Percentiles rank a stretch among this genome's conserved stretches.
Conservation (phyloP, 1,140 invertebrate genomes). For the Zaprionus nigranus region DNA sequence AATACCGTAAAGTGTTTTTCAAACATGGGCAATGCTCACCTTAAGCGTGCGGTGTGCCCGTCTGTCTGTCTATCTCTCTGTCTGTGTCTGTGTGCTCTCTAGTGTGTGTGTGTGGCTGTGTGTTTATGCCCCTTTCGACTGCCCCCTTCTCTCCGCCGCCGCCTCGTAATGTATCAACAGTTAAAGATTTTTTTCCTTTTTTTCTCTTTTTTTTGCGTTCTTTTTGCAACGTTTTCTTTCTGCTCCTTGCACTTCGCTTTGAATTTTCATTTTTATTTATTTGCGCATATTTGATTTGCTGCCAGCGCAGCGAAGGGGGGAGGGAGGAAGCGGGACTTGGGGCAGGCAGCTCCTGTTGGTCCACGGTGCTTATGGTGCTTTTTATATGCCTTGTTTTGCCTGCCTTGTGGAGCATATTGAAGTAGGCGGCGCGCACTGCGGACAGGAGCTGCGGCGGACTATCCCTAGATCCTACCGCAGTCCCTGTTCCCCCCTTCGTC, state of each 20-base stretch:
- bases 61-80: constrained; percentile 8
- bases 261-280: constrained; percentile 83
- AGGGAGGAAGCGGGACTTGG: not conserved
- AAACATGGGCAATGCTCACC: constrained; percentile 63
- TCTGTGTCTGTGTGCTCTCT: not conserved
- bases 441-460: not conserved
- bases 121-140: not conserved
- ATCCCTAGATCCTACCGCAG: constrained; percentile 7
- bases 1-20: constrained; percentile 81
- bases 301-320: not conserved
- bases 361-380: constrained; percentile 70
- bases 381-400: constrained; percentile 78
- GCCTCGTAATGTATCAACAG: constrained; percentile 72
- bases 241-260: constrained; percentile 56
- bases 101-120: constrained; percentile 6
- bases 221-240: constrained; percentile 38
- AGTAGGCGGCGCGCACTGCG: constrained; percentile 60
- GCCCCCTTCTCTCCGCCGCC: not conserved
- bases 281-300: constrained; percentile 80
- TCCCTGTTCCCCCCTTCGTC: not conserved
- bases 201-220: constrained; percentile 2
- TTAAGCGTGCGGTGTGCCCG: constrained; percentile 37
- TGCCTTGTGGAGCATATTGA: constrained; percentile 65
- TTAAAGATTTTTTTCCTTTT: constrained; percentile 58
- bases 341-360: constrained; percentile 30